Conservation (phyloP, 2,797 vertebrate genomes). For the Momotus momota region DNA sequence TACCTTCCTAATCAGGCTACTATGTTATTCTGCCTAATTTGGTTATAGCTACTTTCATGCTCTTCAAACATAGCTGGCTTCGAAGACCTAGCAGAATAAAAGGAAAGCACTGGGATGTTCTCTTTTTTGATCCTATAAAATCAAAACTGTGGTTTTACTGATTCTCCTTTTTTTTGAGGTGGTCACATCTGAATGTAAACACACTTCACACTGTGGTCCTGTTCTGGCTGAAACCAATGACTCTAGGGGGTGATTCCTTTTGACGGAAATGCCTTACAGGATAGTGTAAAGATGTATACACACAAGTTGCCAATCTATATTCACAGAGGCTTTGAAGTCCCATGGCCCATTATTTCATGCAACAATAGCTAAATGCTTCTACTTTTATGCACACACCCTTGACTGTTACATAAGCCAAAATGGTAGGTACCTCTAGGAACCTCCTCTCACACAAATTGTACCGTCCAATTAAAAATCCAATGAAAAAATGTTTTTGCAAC, state of each 20-base stretch:
- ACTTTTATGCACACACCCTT: background rate
- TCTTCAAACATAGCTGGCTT: background rate
- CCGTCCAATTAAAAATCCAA: background rate
- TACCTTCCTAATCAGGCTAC: background rate
- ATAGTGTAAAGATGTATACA: accelerated
- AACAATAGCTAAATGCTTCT: background rate
- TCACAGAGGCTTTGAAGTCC: background rate
- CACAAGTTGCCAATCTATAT: background rate
- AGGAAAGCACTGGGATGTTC: background rate
- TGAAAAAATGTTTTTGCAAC: background rate
- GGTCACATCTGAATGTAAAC: background rate
- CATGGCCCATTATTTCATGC: background rate
- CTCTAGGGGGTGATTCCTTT: background rate
- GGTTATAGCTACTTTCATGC: background rate
- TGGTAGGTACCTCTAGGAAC: background rate
- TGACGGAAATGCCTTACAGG: background rate
- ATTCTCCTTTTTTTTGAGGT: background rate
- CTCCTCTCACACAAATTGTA: background rate
- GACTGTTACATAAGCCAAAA: background rate
- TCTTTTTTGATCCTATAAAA: background rate
- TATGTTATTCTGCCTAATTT: conserved; percentile 6
- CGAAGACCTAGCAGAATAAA: background rate
- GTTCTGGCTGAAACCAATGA: background rate
- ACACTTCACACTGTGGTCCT: background rate
- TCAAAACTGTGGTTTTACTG: background rate